Base-by-base conservation (phyloP, 2,888 invertebrate species). In the Agonopterix subpropinquella region DNA sequence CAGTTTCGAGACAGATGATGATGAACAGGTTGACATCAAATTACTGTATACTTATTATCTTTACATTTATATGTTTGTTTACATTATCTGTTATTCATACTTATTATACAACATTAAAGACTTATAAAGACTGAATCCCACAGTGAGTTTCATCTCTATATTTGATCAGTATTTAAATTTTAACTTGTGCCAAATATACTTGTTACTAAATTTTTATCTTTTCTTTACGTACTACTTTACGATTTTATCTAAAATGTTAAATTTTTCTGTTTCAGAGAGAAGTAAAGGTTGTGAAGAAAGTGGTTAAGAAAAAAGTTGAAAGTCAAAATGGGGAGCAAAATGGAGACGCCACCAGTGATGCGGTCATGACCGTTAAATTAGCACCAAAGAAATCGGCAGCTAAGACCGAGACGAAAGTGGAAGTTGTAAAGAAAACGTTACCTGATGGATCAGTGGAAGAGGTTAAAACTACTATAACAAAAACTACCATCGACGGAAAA, bases 361-460 rank as follows among this genome's bases (percentile, higher is more conserved):
- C 83, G 43, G 80, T 76, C 52, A 59, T 86, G 54, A 77, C 79
- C 43, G 73, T 86, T 0, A 85, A 80, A 57, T 54, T 86, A 43
- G 84, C 88, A 4, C 53, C 77, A 1, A 86, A 85, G 55, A 83
- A 83, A 54, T 73, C 82, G 9, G 77, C 73, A 45, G 82, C 80
- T 4, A 86, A 80, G 68, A 84, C 80, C 47, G 87, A 87, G 59
- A 88, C 87, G 41, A 78, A 80, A 58, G 84, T 88, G 13, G 86
- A 88, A 67, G 77, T 85, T 18, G 68, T 71, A 2, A 79, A 77
- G 56, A 85, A 77, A 59, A 64, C 68, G 57, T 66, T 85, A 53
- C 78, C 87, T 0, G 84, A 88, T 67, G 88, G 87, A 1, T 70
- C 75, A 28, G 56, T 77, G 11, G 78, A 87, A 61, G 88, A 88